These are phyloP conservation scores for Scalopus aquaticus DNA, from an alignment of 2,113 vertebrate genomes.

Conservation along the genomic window DNA sequence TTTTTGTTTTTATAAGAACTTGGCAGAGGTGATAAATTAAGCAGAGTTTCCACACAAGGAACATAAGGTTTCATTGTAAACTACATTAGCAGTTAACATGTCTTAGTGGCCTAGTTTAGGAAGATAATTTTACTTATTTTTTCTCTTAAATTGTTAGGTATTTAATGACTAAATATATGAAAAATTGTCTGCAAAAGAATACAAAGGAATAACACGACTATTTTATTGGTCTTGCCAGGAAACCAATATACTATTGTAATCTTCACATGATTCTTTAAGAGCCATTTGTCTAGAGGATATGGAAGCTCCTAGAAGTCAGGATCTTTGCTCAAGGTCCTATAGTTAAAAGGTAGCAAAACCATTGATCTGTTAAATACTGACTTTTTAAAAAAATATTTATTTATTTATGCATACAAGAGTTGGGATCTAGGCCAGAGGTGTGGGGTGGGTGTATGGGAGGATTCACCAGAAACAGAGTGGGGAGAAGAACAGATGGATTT, in stretches of 20 bases:
- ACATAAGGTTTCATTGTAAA: conserved; percentile 51
- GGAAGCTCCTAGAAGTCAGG: not conserved
- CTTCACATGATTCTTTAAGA: not conserved
- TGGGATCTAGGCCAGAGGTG: too few relatives aligned
- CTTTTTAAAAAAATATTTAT: too few relatives aligned
- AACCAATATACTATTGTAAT: not conserved
- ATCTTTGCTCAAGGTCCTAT: not conserved
- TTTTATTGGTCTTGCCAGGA: conserved; percentile 22
- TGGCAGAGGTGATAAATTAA: conserved; percentile 53
- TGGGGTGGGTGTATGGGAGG: too few relatives aligned
- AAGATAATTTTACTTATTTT: conserved; percentile 35
- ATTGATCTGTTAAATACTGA: not conserved
- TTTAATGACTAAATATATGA: not conserved
- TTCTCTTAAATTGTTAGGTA: conserved; percentile 15
- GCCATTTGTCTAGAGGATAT: not conserved
- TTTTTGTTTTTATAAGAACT: conserved; percentile 19
- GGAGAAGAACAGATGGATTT: too few relatives aligned
- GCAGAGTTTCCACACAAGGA: conserved; percentile 14
- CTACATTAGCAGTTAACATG: not conserved
- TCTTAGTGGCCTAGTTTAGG: not conserved
- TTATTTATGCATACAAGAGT: too few relatives aligned
- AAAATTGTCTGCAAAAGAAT: not conserved
- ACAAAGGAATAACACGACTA: not conserved
- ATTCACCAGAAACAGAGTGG: too few relatives aligned
- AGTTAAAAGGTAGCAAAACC: not conserved